Evolutionary conservation across 2,888 invertebrate genomes (phyloP).

Genomic region (Heliconius erato): DNA sequence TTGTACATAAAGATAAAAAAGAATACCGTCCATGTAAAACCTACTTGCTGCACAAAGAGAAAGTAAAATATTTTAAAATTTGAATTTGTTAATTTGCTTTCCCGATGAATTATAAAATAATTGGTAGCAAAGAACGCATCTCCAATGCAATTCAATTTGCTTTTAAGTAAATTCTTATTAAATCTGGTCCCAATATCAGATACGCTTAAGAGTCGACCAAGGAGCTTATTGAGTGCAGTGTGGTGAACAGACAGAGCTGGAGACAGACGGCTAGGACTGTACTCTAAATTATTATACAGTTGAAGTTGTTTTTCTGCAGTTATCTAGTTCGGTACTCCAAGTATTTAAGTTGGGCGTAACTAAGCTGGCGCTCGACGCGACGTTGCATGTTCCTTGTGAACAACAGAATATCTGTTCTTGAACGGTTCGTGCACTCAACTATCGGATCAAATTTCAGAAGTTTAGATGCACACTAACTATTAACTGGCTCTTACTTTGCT

Average conservation of each 20-base stretch:
- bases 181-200: conserved; percentile 5
- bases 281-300: background rate
- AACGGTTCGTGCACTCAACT: background rate
- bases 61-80: background rate
- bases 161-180: conserved; percentile 2
- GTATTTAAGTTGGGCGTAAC: conserved; percentile 11
- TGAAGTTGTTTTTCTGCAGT: conserved; percentile 7
- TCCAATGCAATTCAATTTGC: background rate
- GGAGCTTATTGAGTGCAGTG: background rate
- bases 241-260: background rate
- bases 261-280: background rate
- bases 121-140: background rate
- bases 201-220: background rate
- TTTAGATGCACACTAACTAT: conserved; percentile 3
- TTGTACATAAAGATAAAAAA: no score
- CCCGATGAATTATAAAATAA: background rate
- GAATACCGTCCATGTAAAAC: background rate
- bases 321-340: background rate
- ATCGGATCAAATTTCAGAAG: conserved; percentile 10
- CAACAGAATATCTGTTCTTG: background rate
- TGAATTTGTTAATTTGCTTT: background rate
- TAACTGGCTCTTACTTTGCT: conserved; percentile 1
- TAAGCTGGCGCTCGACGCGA: background rate
- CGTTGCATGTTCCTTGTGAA: background rate
- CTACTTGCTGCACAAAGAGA: background rate